Base-by-base conservation (phyloP, 2,888 invertebrate genomes). In the Campaea margaritaria region DNA sequence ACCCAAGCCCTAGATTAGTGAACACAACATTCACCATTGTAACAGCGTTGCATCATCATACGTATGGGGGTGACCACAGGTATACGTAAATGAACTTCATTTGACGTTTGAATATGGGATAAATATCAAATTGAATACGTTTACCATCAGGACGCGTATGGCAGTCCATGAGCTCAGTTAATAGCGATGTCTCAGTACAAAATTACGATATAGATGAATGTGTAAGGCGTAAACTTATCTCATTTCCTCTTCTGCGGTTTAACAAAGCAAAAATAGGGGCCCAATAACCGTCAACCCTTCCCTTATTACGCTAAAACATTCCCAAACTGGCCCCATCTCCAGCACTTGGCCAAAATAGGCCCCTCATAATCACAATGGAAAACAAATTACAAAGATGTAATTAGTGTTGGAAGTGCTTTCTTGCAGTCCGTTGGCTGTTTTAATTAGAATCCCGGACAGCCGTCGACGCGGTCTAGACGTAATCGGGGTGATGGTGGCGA, bases 371-470 rank as follows among this genome's bases (percentile, higher is more conserved):
- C 42, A 58, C 58, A 54, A 64, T 67, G 59, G 58, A 67, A 64
- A 63, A 64, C 58, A 58, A 67, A 60, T 62, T 64, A 54, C 57
- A 21, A 49, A 55, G 53, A 56, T 57, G 60, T 67, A 67, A 64
- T 67, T 63, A 67, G 60, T 51, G 55, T 27, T 56, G 53, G 50
- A 62, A 53, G 53, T 55, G 61, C 58, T 57, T 62, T 54, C 57
- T 65, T 65, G 62, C 65, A 68, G 60, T 60, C 49, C 48, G 62
- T 48, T 58, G 56, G 43, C 58, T 61, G 48, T 52, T 62, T 54
- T 66, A 66, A 68, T 68, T 64, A 64, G 64, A 62, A 62, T 62
- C 49, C 41, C 49, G 53, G 61, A 57, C 58, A 61, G 53, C 58
- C 55, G 50, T 46, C 58, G 65, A 46, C 58, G 13, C 21, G 47